phyloP scores from a whole-genome alignment of 2,113 vertebrate species.

The Dissostichus mawsoni region DNA sequence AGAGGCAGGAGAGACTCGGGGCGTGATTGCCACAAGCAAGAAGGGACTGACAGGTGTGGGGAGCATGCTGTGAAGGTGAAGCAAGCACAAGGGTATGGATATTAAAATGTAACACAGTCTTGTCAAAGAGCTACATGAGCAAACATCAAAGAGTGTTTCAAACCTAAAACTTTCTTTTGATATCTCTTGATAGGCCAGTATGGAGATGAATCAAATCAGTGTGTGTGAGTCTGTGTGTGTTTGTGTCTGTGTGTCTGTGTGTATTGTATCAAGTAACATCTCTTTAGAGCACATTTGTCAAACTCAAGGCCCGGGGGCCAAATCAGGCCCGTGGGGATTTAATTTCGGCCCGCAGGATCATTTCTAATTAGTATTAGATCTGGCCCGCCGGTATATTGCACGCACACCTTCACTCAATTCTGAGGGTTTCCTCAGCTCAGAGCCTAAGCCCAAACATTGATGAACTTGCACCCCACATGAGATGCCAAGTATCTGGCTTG shows the following conservation, averaged over 20 bases:
- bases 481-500: no score
- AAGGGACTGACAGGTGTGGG: constrained; percentile 34
- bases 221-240: background rate
- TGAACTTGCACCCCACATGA: no score
- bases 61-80: constrained; percentile 30
- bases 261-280: background rate
- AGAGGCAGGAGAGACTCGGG: background rate
- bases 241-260: background rate
- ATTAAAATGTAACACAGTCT: constrained; percentile 4
- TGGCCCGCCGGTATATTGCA: no score
- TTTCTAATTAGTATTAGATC: no score
- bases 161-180: background rate
- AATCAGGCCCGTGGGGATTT: no score
- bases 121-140: background rate
- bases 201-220: background rate
- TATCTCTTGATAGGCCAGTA: background rate
- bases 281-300: background rate
- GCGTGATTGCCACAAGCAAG: background rate
- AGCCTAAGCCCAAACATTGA: no score
- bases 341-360: no score
- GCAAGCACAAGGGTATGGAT: constrained; percentile 14
- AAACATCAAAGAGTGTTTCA: constrained; percentile 16
- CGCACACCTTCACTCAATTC: no score
- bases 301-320: no score
- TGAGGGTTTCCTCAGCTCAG: no score